These are phyloP conservation scores for Rhagonycha fulva DNA, from an alignment of 2,888 invertebrate species.

Conservation along the genomic window DNA sequence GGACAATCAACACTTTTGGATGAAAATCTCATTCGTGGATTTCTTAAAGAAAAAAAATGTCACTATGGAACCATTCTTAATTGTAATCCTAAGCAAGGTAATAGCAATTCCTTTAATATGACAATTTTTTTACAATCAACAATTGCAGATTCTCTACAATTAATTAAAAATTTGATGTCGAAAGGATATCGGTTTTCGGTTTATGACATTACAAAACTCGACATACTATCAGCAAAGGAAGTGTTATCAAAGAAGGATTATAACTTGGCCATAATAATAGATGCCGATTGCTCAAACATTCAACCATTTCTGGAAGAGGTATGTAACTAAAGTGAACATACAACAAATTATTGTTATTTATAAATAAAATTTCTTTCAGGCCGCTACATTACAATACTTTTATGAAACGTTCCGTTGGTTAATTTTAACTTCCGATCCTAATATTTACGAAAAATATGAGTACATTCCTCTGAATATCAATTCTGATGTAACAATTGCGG, in stretches of 20 bases:
- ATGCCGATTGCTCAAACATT: conserved; percentile 28
- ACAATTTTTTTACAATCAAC: not conserved
- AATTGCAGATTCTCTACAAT: conserved; percentile 2
- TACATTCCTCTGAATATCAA: conserved; percentile 55
- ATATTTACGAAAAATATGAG: conserved; percentile 46
- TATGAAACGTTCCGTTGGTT: conserved; percentile 53
- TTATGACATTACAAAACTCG: not conserved
- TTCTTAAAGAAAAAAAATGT: conserved; percentile 5
- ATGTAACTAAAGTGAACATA: not conserved
- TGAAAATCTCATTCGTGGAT: not conserved
- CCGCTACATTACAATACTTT: conserved; percentile 34
- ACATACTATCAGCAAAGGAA: not conserved
- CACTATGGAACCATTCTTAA: conserved; percentile 2
- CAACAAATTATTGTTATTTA: too few species aligned
- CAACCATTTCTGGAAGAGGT: conserved; percentile 23
- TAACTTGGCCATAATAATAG: conserved; percentile 28
- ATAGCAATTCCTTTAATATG: not conserved
- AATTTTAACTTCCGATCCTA: conserved; percentile 45
- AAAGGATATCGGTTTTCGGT: conserved; percentile 2
- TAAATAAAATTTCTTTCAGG: conserved; percentile 25
- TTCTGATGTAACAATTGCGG: conserved; percentile 55
- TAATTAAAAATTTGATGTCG: not conserved
- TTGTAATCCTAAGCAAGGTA: conserved; percentile 5
- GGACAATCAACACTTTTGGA: not conserved
- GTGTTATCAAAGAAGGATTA: not conserved